Percentiles rank a stretch among this genome's conserved stretches.
Conservation (phyloP, 2,113 vertebrate genomes). For the Kryptolebias marmoratus region DNA sequence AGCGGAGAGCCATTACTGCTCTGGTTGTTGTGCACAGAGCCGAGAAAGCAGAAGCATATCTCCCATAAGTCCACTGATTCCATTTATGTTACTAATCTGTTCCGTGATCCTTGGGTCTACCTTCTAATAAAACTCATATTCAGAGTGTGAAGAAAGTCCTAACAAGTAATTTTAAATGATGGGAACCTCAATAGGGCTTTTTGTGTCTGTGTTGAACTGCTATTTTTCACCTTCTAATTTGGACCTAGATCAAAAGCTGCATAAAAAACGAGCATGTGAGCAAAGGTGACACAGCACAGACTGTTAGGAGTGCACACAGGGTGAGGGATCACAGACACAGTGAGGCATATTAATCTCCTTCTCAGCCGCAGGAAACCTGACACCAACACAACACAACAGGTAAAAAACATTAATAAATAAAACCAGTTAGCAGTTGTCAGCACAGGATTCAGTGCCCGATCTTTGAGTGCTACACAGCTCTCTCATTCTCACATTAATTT, state of each 20-base stretch:
- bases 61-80: conserved; percentile 11
- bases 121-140: too few species aligned
- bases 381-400: conserved; percentile 64
- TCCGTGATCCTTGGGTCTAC: too few species aligned
- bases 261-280: conserved; percentile 21
- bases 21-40: conserved; percentile 23
- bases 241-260: conserved; percentile 28
- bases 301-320: conserved; percentile 41
- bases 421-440: conserved; percentile 49
- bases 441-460: conserved; percentile 13
- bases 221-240: conserved; percentile 10
- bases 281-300: conserved; percentile 39
- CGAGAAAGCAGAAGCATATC: conserved; percentile 2
- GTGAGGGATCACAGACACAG: conserved; percentile 64
- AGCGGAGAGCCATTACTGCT: conserved; percentile 29
- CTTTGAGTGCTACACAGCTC: conserved; percentile 13
- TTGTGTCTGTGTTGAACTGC: conserved; percentile 12
- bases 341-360: conserved; percentile 70
- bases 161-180: background rate
- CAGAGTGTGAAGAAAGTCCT: too few species aligned
- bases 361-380: conserved; percentile 49
- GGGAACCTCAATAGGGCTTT: conserved; percentile 18
- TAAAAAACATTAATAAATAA: conserved; percentile 33
- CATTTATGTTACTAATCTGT: background rate
- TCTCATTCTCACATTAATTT: background rate